These are phyloP conservation scores for Tychaedon coryphoeus DNA, from an alignment of 2,113 vertebrate species.

Conservation along the genomic window DNA sequence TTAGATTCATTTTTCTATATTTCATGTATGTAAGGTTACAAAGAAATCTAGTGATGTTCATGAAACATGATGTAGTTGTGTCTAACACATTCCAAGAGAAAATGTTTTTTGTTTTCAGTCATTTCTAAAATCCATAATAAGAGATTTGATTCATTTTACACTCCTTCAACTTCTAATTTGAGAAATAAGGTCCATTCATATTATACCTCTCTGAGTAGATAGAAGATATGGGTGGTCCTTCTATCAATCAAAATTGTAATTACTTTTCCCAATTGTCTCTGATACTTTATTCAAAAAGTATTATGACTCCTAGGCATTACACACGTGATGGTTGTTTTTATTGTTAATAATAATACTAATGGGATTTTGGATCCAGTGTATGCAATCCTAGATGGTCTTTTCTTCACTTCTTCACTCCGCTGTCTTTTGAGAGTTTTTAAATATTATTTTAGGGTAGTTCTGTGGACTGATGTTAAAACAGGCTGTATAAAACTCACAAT, in stretches of 20 bases:
- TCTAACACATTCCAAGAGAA: background rate
- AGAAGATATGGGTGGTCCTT: constrained; percentile 36
- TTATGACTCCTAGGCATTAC: constrained; percentile 6
- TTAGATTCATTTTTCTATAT: background rate
- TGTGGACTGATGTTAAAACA: background rate
- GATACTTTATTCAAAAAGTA: constrained; percentile 38
- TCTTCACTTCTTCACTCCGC: constrained; percentile 29
- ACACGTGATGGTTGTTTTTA: constrained; percentile 33
- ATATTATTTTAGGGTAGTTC: background rate
- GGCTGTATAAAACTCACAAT: background rate
- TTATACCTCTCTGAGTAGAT: background rate
- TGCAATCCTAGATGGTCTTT: background rate
- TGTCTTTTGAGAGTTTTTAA: background rate
- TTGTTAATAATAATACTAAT: constrained; percentile 45
- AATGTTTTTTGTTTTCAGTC: background rate
- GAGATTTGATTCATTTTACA: background rate
- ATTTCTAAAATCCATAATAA: background rate
- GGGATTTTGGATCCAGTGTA: background rate
- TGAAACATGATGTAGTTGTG: background rate
- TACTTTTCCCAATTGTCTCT: constrained; percentile 30
- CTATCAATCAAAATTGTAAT: constrained; percentile 51
- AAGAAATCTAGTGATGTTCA: background rate
- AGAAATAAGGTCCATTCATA: constrained; percentile 13
- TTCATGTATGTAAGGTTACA: background rate
- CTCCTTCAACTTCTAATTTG: background rate